Base-by-base conservation (phyloP, 1,140 invertebrate genomes). In the Riptortus pedestris region DNA sequence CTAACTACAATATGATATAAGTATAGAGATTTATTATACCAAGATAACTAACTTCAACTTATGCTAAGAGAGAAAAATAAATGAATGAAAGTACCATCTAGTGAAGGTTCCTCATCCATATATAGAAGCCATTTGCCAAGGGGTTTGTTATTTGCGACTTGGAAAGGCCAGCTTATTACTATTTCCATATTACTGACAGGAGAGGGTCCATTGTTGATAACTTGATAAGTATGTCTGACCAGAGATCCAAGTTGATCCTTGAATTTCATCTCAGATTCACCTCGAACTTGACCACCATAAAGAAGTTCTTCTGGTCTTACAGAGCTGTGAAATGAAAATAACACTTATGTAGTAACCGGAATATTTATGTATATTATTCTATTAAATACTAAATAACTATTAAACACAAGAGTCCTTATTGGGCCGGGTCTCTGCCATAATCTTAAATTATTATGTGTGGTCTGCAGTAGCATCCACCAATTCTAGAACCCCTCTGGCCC, bases 71-170 rank as follows among this genome's bases (percentile, higher is more conserved):
- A n/a, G n/a, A n/a, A n/a, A n/a, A n/a, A n/a, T n/a, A n/a, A n/a
- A n/a, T n/a, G n/a, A n/a, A n/a, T n/a, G n/a, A n/a, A n/a, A n/a
- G n/a, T 77, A 79, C 85, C 81, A 76, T 88, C 84, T 22, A 91
- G 80, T 48, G 79, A 80, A 11, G 92, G 91, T 5, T 80, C 69
- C 65, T 86, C 84, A 74, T 93, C 91, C 47, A 94, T 78, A 72
- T 96, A 96, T 0, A 96, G 77, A 12, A 96, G 76, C 86, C 93
- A 94, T 74, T 96, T 95, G 47, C 90, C 90, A 69, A 85, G 79
- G 14, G 78, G 72, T 68, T 83, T 84, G 16, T 85, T 81, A 69
- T 85, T 90, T 22, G 86, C 84, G 1, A 95, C 84, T 76, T 95
- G 90, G 71, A 87, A 85, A 0, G 94, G 94, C 93, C 93, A 96